These are phyloP conservation scores for Cinara cedri DNA, from an alignment of 2,888 invertebrate genomes.

Conservation along the genomic window DNA sequence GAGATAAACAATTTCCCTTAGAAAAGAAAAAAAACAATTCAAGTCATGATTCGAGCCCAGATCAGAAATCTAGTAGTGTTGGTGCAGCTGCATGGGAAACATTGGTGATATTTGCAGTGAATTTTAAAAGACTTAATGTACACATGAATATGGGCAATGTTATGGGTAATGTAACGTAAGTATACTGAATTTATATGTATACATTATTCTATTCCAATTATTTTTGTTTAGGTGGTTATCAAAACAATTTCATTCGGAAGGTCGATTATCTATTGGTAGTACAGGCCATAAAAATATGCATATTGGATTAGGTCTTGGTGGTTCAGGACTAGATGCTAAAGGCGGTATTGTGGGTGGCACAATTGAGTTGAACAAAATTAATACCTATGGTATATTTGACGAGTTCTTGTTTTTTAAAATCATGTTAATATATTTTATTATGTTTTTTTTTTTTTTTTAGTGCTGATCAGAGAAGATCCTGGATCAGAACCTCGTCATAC, in stretches of 20 bases:
- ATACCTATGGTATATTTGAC: conserved; percentile 74
- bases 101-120: conserved; percentile 91
- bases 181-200: conserved; percentile 58
- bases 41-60: conserved; percentile 57
- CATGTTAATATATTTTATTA: neutral
- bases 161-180: conserved; percentile 92
- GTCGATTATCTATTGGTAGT: conserved; percentile 90
- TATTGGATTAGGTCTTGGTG: conserved; percentile 84
- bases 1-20: conserved; percentile 36
- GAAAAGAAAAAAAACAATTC: conserved; percentile 61
- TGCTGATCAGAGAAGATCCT: conserved; percentile 87
- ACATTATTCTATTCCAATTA: neutral
- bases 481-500: conserved; percentile 89
- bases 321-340: conserved; percentile 91
- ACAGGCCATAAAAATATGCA: conserved; percentile 92
- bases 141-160: conserved; percentile 99
- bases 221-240: conserved; percentile 74
- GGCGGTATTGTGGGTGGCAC: conserved; percentile 97
- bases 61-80: conserved; percentile 55
- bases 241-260: conserved; percentile 89
- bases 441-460: conserved; percentile 64
- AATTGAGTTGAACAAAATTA: conserved; percentile 86
- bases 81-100: conserved; percentile 81
- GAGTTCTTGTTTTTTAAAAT: conserved; percentile 28
- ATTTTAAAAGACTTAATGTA: conserved; percentile 93